These are phyloP conservation scores for Xanthia icteritia DNA, from an alignment of 2,888 invertebrate species.

Conservation along the genomic window DNA sequence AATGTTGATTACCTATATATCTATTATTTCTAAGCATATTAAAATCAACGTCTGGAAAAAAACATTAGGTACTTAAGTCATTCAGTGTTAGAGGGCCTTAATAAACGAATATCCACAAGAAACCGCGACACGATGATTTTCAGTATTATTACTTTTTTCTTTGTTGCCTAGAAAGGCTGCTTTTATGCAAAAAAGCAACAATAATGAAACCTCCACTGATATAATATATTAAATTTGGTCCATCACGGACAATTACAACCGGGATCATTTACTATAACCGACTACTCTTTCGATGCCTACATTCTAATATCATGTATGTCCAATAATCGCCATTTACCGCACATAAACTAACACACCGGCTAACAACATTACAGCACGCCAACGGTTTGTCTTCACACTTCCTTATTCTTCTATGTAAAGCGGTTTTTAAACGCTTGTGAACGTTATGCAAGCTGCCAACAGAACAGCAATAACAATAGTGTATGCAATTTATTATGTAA, in stretches of 20 bases:
- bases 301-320: not conserved
- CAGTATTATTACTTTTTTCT: too few relatives aligned
- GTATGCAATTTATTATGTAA: constrained; percentile 58
- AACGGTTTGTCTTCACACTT: constrained; percentile 43
- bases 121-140: not conserved
- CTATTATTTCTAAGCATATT: too few relatives aligned
- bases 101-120: not conserved
- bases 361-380: constrained; percentile 45
- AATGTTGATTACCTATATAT: not conserved
- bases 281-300: not conserved
- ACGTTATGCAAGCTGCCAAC: constrained; percentile 48
- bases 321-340: not conserved
- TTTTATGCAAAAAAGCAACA: not conserved
- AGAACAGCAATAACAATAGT: constrained; percentile 54
- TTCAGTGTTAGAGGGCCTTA: too few relatives aligned
- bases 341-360: not conserved
- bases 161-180: too few relatives aligned
- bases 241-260: not conserved
- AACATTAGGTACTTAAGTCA: too few relatives aligned
- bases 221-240: not conserved
- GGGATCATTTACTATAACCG: not conserved
- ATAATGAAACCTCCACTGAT: not conserved
- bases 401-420: constrained; percentile 56
- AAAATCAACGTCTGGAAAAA: not conserved
- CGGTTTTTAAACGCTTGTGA: constrained; percentile 60